Evolutionary conservation across 2,113 vertebrate genomes (phyloP).

Genomic region (Macrotus californicus): DNA sequence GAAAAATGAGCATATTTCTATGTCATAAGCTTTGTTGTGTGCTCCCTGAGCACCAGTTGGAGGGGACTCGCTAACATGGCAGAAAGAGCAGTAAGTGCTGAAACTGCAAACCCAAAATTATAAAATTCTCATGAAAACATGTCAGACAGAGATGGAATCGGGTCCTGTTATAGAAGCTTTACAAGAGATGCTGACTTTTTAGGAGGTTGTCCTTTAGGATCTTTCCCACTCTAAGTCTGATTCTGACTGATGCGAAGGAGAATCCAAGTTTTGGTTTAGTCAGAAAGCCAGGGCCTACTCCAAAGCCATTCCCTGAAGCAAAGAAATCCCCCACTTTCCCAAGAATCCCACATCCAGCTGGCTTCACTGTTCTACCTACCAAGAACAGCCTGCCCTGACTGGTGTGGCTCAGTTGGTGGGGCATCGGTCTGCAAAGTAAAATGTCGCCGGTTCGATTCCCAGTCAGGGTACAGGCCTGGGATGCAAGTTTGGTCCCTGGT

Average conservation of each 20-base stretch:
- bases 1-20: not conserved
- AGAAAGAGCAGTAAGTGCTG: not conserved
- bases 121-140: slow-evolving; percentile 7
- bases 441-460: too few relatives aligned
- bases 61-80: not conserved
- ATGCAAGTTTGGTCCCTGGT: too few relatives aligned
- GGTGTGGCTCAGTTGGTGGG: too few relatives aligned
- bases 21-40: not conserved
- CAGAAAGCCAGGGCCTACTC: not conserved
- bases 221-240: not conserved
- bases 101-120: not conserved
- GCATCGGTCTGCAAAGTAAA: too few relatives aligned
- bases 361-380: not conserved
- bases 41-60: not conserved
- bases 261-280: not conserved
- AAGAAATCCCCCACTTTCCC: not conserved
- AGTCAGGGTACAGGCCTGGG: too few relatives aligned
- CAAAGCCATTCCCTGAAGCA: not conserved
- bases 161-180: not conserved
- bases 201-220: not conserved
- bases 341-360: not conserved
- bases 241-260: not conserved
- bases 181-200: not conserved
- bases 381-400: not conserved
- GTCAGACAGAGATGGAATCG: not conserved